Evolutionary conservation across 2,113 vertebrate genomes (phyloP), one percentile per base, ranked within the genome.

Genomic region (Heterocephalus glaber): DNA sequence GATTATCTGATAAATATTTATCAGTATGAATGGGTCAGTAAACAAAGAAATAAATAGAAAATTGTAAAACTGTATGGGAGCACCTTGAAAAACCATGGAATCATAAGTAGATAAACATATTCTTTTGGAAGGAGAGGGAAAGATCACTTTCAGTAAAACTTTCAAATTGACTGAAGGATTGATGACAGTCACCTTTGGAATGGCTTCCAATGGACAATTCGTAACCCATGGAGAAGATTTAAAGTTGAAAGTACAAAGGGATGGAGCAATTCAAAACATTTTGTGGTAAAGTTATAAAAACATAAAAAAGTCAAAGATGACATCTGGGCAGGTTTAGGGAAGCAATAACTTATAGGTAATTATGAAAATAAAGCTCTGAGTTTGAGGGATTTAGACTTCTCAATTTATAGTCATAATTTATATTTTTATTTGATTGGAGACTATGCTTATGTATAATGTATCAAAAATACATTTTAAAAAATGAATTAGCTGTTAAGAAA

Each of bases 211-310:
- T 49, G 33, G 47, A 30, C 1, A 56, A 66, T 77, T 17, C 26
- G 2, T 56, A 66, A 80, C 47, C 3, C 22, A 76, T 74, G n/a
- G 28, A 10, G 19, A 95, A 87, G 5, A 65, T 58, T 87, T 77
- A 65, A 90, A 77, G 33, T 85, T 76, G 44, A 85, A 90, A 90
- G 19, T 92, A 92, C 49, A 82, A 41, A 89, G 49, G 63, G 5
- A 81, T 44, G n/a, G 20, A 66, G 28, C 11, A 38, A 95, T 24
- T 90, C 12, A n/a, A 63, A 86, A 11, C 14, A 16, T 92, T 95
- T 65, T 68, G 4, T 33, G 12, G 12, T 33, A 16, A 28, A 19
- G 54, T 56, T 72, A 76, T 54, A 44, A 65, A 90, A 77, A 68
- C n/a, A 93, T 2, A 10, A 47, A 76, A 19, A 88, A 90, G 74